Evolutionary conservation across 2,113 vertebrate species (phyloP), one percentile per base, ranked within the genome.

Genomic region (Parotia lawesii): DNA sequence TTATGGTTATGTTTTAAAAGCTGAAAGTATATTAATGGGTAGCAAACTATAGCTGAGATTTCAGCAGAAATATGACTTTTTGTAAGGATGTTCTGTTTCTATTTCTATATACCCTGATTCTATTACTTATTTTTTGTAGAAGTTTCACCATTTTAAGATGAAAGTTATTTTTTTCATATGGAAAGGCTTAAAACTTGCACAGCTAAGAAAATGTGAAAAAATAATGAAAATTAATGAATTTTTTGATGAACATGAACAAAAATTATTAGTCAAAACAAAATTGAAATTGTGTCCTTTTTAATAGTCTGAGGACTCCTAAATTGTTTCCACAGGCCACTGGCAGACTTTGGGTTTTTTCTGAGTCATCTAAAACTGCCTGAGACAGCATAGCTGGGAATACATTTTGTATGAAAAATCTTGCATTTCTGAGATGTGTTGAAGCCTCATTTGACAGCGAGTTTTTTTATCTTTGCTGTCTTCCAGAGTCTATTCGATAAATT

Each of bases 321-420:
- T 87, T 89, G 42, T n/a, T 95, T 95, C 38, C 38, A 89, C 87
- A 94, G 91, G 42, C 25, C 64, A 29, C 74, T 95, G 61, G 80
- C 73, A 92, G n/a, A 18, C 11, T 47, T 53, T 15, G 27, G 2
- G 18, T 74, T 88, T 87, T 67, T n/a, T 12, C 51, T 73, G 74
- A 93, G 47, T 94, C 51, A 83, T 87, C 62, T 94, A 76, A 87
- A 89, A 62, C 47, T 93, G 58, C 64, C 15, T 73, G 86, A 76
- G 62, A 72, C 73, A 79, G 58, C 66, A 56, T 58, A 94, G 7
- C 42, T 89, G 42, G 38, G 70, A 79, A 76, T 87, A 54, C 10
- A 21, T 94, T 93, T 82, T 79, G 19, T 54, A 4, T 91, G 73
- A 82, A 91, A 76, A 83, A 50, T 40, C 35, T 50, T 92, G 27